Evolutionary conservation across 2,797 vertebrate species (phyloP).

Genomic region (Corythornis leucogaster): DNA sequence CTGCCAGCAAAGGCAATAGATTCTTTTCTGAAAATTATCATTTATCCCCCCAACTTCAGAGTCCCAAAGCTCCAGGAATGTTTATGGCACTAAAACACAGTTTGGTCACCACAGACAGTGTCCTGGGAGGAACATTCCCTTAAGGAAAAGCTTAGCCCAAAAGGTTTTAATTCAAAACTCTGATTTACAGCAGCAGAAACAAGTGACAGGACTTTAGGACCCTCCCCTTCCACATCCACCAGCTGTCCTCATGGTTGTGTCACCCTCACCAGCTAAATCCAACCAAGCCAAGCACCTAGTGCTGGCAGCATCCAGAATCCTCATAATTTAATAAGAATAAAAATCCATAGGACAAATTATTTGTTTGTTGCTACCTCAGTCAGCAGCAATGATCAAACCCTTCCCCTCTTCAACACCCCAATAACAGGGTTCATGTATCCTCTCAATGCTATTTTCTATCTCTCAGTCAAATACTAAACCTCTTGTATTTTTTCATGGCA

Average conservation of each 20-base stretch:
- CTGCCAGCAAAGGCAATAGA: not conserved
- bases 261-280: not conserved
- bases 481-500: not conserved
- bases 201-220: not conserved
- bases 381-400: not conserved
- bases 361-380: not conserved
- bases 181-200: not conserved
- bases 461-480: not conserved
- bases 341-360: not conserved
- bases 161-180: not conserved
- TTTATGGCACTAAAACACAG: not conserved
- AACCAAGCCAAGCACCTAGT: not conserved
- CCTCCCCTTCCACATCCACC: not conserved
- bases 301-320: not conserved
- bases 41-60: not conserved
- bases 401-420: not conserved
- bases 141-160: not conserved
- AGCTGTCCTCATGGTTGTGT: accelerated
- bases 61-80: not conserved
- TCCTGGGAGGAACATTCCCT: not conserved
- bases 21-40: not conserved
- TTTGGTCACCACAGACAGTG: not conserved
- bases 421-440: not conserved
- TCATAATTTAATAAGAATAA: not conserved
- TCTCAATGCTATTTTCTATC: not conserved